A percentile compares a stretch with the other conserved stretches of the same genome.
phyloP scores from a whole-genome alignment of 2,888 invertebrate species.

The Acrobasis suavella region DNA sequence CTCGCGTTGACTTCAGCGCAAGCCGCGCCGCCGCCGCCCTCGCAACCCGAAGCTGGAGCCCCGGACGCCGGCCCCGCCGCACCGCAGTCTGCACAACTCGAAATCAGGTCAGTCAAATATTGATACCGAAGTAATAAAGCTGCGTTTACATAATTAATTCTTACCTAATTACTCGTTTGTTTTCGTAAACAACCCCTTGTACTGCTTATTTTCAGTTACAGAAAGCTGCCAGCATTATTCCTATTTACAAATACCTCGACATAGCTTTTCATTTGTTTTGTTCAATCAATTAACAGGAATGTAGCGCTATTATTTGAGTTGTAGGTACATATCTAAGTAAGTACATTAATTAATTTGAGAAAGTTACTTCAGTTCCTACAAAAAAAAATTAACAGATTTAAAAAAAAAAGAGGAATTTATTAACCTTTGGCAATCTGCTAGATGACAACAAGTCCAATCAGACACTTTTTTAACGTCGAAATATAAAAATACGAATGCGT shows the following conservation, averaged over 20 bases:
- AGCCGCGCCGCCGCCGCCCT: conserved; percentile 47
- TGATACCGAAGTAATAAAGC: neutral
- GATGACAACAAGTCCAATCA: too few species aligned
- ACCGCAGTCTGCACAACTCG: conserved; percentile 40
- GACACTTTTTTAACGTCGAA: too few species aligned
- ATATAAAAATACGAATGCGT: too few species aligned
- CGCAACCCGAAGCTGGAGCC: conserved; percentile 41
- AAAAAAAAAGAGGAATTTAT: too few species aligned
- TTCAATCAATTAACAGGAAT: neutral
- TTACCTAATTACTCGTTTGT: neutral
- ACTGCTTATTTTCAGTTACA: neutral
- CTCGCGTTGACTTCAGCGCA: conserved; percentile 85
- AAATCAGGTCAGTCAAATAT: conserved; percentile 59
- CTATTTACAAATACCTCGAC: neutral
- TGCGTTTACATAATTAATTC: neutral
- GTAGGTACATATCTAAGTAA: neutral
- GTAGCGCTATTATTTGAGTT: neutral
- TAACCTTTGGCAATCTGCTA: too few species aligned
- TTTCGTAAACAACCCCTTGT: neutral
- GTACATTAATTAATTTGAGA: too few species aligned
- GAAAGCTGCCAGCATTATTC: neutral
- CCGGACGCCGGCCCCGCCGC: conserved; percentile 46
- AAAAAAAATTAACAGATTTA: too few species aligned
- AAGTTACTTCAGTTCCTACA: too few species aligned
- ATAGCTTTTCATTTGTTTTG: neutral